Percentiles rank a stretch among this genome's conserved stretches.
These are phyloP conservation scores for Brachionus asplanchnoidis DNA, from an alignment of 1,140 invertebrate species.

Conservation along the genomic window DNA sequence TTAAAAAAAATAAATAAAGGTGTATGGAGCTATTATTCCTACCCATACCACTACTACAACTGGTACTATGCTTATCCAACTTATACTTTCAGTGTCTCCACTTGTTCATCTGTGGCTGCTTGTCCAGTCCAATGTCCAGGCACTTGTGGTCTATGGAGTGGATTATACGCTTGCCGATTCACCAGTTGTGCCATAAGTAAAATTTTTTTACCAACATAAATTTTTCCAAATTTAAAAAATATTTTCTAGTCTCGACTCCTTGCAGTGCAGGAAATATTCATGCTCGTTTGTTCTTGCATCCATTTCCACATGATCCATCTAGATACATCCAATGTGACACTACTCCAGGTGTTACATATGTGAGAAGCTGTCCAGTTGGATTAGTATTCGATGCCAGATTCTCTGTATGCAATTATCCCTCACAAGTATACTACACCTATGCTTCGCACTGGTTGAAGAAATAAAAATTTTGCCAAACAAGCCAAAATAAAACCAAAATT, in stretches of 20 bases:
- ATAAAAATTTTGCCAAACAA: not conserved
- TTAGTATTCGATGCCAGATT: conserved; percentile 35
- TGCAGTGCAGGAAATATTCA: not conserved
- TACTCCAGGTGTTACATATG: conserved; percentile 21
- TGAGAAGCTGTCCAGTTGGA: conserved; percentile 21
- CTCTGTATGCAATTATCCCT: conserved; percentile 9
- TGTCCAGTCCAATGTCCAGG: conserved; percentile 37
- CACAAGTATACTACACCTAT: conserved; percentile 28
- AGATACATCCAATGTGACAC: conserved; percentile 42
- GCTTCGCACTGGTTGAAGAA: conserved; percentile 31
- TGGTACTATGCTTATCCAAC: conserved; percentile 35
- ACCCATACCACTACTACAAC: conserved; percentile 24
- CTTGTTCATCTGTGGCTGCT: not conserved
- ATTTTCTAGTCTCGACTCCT: not conserved
- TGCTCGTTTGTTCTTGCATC: not conserved
- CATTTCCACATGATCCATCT: conserved; percentile 6
- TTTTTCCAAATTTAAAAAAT: not conserved
- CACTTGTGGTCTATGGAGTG: conserved; percentile 21
- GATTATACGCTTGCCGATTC: conserved; percentile 34
- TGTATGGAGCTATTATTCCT: conserved; percentile 1
- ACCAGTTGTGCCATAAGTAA: conserved; percentile 22
- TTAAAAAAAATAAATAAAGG: not conserved
- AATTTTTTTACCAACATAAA: not conserved
- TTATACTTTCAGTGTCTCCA: not conserved
- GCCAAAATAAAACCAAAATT: not conserved